A percentile compares a stretch with the other conserved stretches of the same genome.
Conservation (phyloP, 2,113 vertebrate genomes). For the Notarius quadriscutis region DNA sequence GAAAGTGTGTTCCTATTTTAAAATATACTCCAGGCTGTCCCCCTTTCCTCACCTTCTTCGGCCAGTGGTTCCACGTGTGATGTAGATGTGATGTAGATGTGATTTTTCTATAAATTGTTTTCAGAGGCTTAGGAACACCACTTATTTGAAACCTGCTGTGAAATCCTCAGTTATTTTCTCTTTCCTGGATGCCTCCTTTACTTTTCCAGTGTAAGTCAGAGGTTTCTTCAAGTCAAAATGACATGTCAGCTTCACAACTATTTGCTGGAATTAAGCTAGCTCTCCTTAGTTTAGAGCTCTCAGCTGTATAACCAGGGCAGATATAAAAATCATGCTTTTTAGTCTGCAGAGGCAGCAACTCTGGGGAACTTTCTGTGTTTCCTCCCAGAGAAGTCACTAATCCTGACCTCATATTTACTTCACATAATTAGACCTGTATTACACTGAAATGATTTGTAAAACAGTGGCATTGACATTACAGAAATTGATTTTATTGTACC, state of each 20-base stretch:
- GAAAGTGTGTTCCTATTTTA: too few relatives aligned
- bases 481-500: neutral
- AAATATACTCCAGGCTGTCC: too few relatives aligned
- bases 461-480: neutral
- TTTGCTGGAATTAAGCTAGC: neutral
- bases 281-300: conserved; percentile 21
- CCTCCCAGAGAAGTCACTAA: neutral
- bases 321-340: neutral
- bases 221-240: conserved; percentile 1
- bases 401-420: neutral
- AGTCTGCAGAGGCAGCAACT: conserved; percentile 18
- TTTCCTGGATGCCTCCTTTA: neutral
- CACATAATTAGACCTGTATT: neutral
- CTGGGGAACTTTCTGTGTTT: conserved; percentile 11
- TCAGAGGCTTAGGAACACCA: neutral
- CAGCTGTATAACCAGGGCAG: conserved; percentile 14
- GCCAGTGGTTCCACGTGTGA: too few relatives aligned
- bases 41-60: too few relatives aligned
- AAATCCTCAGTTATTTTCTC: neutral
- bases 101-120: neutral
- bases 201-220: conserved; percentile 11
- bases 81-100: too few relatives aligned
- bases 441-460: neutral
- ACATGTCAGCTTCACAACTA: neutral
- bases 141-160: neutral